These are phyloP conservation scores for Hyposoter didymator DNA, from an alignment of 2,888 invertebrate species.

Conservation along the genomic window DNA sequence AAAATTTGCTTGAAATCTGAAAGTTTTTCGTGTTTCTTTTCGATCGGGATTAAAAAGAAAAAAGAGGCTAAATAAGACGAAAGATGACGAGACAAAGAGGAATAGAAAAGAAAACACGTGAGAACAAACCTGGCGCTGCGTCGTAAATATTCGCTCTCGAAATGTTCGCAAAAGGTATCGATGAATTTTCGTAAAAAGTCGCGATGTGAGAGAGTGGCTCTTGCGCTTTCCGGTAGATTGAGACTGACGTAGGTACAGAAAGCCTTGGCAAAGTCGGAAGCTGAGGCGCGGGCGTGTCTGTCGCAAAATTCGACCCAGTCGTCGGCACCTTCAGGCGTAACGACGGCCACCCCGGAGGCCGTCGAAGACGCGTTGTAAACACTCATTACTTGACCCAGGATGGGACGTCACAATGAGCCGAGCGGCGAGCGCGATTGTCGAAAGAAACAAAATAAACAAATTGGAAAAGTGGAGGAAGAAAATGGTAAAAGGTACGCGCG, in stretches of 20 bases:
- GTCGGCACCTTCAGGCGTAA: conserved; percentile 87
- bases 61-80: background rate
- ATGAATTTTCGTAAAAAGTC: conserved; percentile 93
- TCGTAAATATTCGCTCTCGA: conserved; percentile 91
- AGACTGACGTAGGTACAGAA: conserved; percentile 92
- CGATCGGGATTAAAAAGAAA: background rate
- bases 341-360: conserved; percentile 80
- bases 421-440: conserved; percentile 5
- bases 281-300: conserved; percentile 93
- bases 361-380: conserved; percentile 74
- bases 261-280: conserved; percentile 95
- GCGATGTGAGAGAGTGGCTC: conserved; percentile 89
- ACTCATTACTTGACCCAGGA: conserved; percentile 71
- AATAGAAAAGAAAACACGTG: background rate
- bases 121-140: conserved; percentile 82
- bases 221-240: conserved; percentile 88
- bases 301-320: conserved; percentile 95
- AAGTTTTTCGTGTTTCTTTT: background rate
- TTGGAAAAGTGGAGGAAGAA: background rate
- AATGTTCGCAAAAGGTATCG: conserved; percentile 93
- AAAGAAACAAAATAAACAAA: conserved; percentile 34
- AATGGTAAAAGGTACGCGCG: conserved; percentile 34
- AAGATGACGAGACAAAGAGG: background rate
- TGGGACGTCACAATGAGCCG: conserved; percentile 23
- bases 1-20: background rate